Conservation (phyloP, 2,888 invertebrate species). For the Phortica magna region DNA sequence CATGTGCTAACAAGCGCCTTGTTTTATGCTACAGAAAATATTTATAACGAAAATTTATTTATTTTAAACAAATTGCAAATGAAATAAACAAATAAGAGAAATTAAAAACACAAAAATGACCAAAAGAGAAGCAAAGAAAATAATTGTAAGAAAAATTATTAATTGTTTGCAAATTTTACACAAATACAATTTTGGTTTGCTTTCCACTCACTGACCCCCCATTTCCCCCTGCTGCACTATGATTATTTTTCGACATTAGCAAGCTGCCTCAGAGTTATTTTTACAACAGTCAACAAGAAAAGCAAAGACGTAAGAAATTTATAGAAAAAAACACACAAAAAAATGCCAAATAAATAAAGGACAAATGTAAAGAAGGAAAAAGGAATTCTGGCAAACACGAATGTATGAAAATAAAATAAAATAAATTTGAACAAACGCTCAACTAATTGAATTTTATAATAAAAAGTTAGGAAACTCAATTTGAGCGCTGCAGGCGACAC, state of each 20-base stretch:
- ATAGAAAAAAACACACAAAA: too few species aligned
- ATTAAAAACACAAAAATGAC: not conserved
- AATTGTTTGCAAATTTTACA: not conserved
- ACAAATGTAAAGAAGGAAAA: too few species aligned
- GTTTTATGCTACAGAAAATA: not conserved
- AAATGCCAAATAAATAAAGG: too few species aligned
- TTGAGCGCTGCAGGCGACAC: conserved; percentile 52
- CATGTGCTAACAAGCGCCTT: not conserved
- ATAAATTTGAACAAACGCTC: conserved; percentile 51
- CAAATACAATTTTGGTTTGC: not conserved
- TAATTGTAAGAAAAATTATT: conserved; percentile 18
- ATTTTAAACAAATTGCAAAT: conserved; percentile 18
- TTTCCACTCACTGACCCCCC: too few species aligned
- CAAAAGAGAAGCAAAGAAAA: not conserved
- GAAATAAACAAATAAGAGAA: not conserved
- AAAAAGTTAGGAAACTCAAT: conserved; percentile 55
- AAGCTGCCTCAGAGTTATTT: too few species aligned
- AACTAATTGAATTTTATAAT: conserved; percentile 62
- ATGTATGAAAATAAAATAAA: conserved; percentile 43
- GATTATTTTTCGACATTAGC: too few species aligned
- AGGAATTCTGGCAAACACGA: not conserved
- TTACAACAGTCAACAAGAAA: too few species aligned
- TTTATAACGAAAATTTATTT: not conserved
- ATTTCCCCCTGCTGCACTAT: not conserved
- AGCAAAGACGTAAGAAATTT: too few species aligned